phyloP scores from a whole-genome alignment of 2,888 invertebrate genomes.

The Heteromurus nitidus region DNA sequence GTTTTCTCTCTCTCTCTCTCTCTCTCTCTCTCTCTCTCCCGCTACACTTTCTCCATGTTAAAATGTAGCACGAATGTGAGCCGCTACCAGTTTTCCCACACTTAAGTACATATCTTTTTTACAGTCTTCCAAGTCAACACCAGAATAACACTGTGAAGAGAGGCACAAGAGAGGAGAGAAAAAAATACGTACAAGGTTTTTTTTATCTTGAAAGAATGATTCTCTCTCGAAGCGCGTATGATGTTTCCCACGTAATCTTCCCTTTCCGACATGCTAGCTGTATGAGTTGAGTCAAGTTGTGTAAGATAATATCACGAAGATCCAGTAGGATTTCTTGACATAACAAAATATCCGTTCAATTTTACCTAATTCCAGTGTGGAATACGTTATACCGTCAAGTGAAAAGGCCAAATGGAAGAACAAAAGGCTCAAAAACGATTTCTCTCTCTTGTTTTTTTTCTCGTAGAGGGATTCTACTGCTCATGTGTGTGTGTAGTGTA shows the following conservation, averaged over 20 bases:
- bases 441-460: not conserved
- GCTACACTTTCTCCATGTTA: too few species aligned
- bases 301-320: slow-evolving; percentile 50
- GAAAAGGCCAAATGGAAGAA: slow-evolving; percentile 18
- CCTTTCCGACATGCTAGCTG: slow-evolving; percentile 41
- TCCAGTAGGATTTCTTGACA: slow-evolving; percentile 38
- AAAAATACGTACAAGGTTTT: not conserved
- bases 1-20: too few species aligned
- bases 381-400: not conserved
- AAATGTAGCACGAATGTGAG: too few species aligned
- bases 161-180: not conserved
- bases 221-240: slow-evolving; percentile 46
- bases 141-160: not conserved
- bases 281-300: slow-evolving; percentile 54
- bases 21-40: too few species aligned
- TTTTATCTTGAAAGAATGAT: slow-evolving; percentile 51
- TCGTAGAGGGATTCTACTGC: not conserved
- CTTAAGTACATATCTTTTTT: too few species aligned
- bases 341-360: slow-evolving; percentile 56
- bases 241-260: slow-evolving; percentile 53
- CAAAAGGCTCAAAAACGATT: slow-evolving; percentile 15
- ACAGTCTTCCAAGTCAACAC: not conserved
- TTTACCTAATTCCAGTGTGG: slow-evolving; percentile 20
- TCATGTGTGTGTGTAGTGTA: too few species aligned
- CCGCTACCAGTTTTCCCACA: too few species aligned